Conservation (phyloP, 2,797 vertebrate species). For the Cynopterus sphinx region DNA sequence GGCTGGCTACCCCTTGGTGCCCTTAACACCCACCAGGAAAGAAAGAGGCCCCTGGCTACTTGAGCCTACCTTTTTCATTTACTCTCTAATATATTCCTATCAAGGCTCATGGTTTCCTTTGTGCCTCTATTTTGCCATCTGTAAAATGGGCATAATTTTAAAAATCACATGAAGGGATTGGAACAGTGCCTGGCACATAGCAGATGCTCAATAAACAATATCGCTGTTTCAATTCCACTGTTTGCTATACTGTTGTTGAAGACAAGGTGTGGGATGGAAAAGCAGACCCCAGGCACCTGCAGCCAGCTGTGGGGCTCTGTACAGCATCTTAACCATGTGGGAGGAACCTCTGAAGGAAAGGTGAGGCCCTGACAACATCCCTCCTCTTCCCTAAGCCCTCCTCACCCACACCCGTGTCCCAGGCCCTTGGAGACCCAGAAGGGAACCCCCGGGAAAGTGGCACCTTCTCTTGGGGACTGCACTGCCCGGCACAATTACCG, state of each 20-base stretch:
- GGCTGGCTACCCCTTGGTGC: background rate
- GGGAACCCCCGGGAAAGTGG: background rate
- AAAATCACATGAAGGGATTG: background rate
- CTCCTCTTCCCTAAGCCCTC: background rate
- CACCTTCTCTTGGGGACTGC: background rate
- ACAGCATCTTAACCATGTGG: background rate
- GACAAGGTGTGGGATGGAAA: background rate
- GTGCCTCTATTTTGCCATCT: background rate
- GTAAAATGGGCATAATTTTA: background rate
- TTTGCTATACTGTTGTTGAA: background rate
- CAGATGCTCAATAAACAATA: background rate
- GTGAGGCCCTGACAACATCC: background rate
- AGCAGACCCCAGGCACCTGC: background rate
- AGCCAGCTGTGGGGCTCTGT: background rate
- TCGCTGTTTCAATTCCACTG: background rate
- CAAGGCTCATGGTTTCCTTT: background rate
- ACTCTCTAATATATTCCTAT: background rate
- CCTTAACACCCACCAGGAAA: background rate
- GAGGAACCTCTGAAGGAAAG: background rate
- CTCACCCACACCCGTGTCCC: background rate
- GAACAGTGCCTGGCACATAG: background rate
- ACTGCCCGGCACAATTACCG: constrained; percentile 30
- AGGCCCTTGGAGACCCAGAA: background rate
- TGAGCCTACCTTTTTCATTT: background rate
- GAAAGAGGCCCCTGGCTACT: background rate